Percentiles rank a stretch among this genome's conserved stretches.
Conservation (phyloP, 2,888 invertebrate genomes). For the Brassicogethes aeneus region DNA sequence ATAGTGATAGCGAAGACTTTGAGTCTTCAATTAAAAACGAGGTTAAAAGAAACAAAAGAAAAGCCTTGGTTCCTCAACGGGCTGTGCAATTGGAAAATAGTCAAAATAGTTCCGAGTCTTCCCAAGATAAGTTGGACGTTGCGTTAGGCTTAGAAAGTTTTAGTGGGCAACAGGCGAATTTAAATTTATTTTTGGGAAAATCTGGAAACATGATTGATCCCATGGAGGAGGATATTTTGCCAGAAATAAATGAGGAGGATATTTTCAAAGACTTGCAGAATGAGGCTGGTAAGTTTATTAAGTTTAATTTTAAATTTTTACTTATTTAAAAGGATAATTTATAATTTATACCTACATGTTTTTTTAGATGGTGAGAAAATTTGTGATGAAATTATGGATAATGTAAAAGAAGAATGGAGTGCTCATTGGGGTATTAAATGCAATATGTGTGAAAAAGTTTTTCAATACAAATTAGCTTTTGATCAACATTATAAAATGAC, state of each 20-base stretch:
- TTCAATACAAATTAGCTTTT: slow-evolving; percentile 44
- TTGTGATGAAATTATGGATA: slow-evolving; percentile 39
- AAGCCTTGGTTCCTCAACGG: slow-evolving; percentile 31
- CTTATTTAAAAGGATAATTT: slow-evolving; percentile 1
- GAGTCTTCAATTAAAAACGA: slow-evolving; percentile 13
- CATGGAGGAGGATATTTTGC: slow-evolving; percentile 27
- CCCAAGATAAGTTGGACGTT: slow-evolving; percentile 24
- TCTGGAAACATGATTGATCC: slow-evolving; percentile 18
- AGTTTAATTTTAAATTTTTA: not conserved
- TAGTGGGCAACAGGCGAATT: slow-evolving; percentile 12
- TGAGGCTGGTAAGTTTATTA: slow-evolving; percentile 27
- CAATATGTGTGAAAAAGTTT: slow-evolving; percentile 44
- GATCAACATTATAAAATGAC: slow-evolving; percentile 43
- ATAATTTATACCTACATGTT: not conserved
- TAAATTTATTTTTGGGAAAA: slow-evolving; percentile 8
- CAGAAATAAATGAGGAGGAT: slow-evolving; percentile 32
- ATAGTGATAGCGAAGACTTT: slow-evolving; percentile 21
- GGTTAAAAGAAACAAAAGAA: slow-evolving; percentile 29
- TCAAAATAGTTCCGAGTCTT: slow-evolving; percentile 30
- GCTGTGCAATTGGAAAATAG: slow-evolving; percentile 29
- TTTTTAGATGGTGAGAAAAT: slow-evolving; percentile 29
- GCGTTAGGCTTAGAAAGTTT: slow-evolving; percentile 6
- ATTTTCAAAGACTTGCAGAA: slow-evolving; percentile 35
- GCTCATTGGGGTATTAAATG: slow-evolving; percentile 48
- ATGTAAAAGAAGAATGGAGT: slow-evolving; percentile 40